Percentiles rank a stretch among this genome's conserved stretches.
Evolutionary conservation across 2,797 vertebrate genomes (phyloP).

Genomic region (Syncerus caffer): DNA sequence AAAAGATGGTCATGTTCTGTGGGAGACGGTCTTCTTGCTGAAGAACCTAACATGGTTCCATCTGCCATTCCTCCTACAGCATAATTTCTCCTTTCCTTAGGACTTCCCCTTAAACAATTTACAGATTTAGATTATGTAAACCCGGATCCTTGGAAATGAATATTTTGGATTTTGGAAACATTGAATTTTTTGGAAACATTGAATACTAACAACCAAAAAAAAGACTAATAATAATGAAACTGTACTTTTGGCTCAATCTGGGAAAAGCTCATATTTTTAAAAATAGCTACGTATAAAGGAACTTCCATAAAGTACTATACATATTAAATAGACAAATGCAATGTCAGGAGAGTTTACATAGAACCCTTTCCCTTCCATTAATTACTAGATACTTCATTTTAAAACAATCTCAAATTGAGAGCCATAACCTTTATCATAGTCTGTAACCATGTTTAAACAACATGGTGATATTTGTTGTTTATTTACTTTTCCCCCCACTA

Average conservation of each 20-base stretch:
- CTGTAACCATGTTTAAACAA: neutral
- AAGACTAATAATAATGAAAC: neutral
- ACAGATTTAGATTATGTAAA: neutral
- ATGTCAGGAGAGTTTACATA: neutral
- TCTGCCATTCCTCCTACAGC: neutral
- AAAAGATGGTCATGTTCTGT: neutral
- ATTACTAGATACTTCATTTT: neutral
- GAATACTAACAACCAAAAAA: neutral
- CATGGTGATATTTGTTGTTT: neutral
- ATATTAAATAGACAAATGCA: neutral
- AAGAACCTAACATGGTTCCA: neutral
- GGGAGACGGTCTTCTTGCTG: neutral
- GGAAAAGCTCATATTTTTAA: neutral
- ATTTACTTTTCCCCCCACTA: neutral
- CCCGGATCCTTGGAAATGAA: neutral
- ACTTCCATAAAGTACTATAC: neutral
- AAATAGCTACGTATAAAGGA: neutral
- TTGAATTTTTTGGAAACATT: conserved; percentile 15
- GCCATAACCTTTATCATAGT: neutral
- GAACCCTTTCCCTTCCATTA: neutral
- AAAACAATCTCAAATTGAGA: neutral
- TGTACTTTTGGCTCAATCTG: neutral
- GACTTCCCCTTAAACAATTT: neutral
- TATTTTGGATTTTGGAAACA: conserved; percentile 2
- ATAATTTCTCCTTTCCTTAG: neutral